Base-by-base conservation (phyloP, 2,113 vertebrate genomes). In the Thunnus thynnus region DNA sequence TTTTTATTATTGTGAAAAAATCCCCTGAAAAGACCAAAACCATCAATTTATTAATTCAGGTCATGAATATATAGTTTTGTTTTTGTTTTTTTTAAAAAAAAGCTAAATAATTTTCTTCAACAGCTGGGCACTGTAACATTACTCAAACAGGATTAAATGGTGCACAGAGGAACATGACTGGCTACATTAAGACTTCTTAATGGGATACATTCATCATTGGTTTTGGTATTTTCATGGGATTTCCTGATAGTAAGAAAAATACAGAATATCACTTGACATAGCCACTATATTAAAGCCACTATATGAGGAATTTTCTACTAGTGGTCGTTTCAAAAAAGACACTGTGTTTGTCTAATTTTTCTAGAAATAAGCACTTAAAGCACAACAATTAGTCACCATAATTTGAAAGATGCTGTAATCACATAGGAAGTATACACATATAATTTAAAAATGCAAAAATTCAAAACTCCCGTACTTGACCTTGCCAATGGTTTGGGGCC, bases 211-310 rank as follows among this genome's bases (percentile, higher is more conserved):
- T 48, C 0, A 1, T 64, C 13, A 12, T 46, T 47, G 30, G 4
- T 58, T 68, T 85, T 80, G 72, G 55, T 57, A 14, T 57, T 60
- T 76, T 72, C 17, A 17, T 47, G 44, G 13, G 61, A 46, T 69
- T 76, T 72, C 50, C 75, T 83, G 20, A 70, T 13, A 58, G 48
- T 13, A 52, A 46, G 4, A 18, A 25, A 13, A 78, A 57, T 4
- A 60, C 13, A 56, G 3, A 48, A 30, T 25, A 22, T 60, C 22
- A 9, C 6, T 18, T 62, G n/a, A 56, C 18, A 32, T 6, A 54
- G 47, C 0, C 22, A 41, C 36, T 41, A 41, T 41, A 41, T 63
- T 22, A 72, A 61, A 73, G 22, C 48, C 22, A 47, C 36, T 20
- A 13, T 69, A 30, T 65, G 27, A 36, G 44, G 14, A 71, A 65